Evolutionary conservation across 2,113 vertebrate species (phyloP).

Genomic region (Octodon degus): DNA sequence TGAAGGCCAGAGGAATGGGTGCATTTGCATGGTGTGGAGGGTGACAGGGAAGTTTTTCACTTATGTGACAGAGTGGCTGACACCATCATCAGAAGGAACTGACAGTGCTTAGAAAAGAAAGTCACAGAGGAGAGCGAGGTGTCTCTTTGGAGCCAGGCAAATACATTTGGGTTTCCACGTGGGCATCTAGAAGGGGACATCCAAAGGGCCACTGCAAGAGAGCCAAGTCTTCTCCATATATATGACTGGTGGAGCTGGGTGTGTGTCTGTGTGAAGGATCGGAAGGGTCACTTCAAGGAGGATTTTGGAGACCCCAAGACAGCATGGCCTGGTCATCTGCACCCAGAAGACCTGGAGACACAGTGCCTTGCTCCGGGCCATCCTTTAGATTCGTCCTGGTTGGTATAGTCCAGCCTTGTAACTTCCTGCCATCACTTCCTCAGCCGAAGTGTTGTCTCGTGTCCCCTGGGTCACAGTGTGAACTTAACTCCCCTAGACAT

Average conservation of each 20-base stretch:
- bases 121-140: neutral
- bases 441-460: neutral
- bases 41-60: neutral
- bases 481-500: neutral
- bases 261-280: neutral
- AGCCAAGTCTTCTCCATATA: neutral
- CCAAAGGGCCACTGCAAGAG: rapidly evolving
- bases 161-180: neutral
- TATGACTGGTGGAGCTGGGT: too few relatives aligned
- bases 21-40: neutral
- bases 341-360: too few relatives aligned
- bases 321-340: too few relatives aligned
- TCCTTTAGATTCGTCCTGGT: too few relatives aligned
- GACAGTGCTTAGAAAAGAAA: neutral
- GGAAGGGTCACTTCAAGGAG: neutral
- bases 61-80: neutral
- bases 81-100: neutral
- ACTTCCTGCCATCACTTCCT: rapidly evolving
- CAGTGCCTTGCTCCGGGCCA: too few relatives aligned
- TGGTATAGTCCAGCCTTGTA: neutral
- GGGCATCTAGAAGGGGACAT: neutral
- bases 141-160: too few relatives aligned
- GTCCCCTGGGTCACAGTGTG: neutral
- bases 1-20: neutral
- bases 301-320: rapidly evolving